phyloP scores from a whole-genome alignment of 2,888 invertebrate genomes.

The Catotricha subobsoleta region DNA sequence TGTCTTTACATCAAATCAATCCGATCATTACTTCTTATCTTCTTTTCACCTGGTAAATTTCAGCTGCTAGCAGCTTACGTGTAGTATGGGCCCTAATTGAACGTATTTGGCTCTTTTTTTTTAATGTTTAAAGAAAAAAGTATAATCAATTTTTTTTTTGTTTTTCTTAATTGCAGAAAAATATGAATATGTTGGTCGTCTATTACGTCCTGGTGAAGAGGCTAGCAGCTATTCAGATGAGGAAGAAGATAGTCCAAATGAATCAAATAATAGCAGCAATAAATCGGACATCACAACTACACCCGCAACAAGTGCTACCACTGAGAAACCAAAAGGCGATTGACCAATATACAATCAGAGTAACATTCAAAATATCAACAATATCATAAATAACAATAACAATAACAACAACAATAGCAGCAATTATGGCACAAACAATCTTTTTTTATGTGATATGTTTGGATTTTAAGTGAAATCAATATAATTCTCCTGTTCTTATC shows the following conservation, averaged over 20 bases:
- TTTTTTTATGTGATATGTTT: not conserved
- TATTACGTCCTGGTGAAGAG: constrained; percentile 80
- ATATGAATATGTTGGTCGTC: constrained; percentile 77
- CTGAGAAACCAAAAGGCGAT: constrained; percentile 4
- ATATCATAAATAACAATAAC: no score
- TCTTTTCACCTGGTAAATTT: no score
- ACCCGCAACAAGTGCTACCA: not conserved
- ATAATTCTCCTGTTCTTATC: no score
- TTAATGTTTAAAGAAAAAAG: no score
- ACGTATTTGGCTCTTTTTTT: no score
- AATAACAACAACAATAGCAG: no score
- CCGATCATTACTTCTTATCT: no score
- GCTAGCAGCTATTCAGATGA: constrained; percentile 84
- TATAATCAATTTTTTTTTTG: not conserved
- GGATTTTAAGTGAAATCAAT: no score
- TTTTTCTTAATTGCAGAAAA: constrained; percentile 51
- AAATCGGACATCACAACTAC: not conserved
- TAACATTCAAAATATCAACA: not conserved
- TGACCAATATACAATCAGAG: not conserved
- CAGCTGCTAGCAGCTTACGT: no score
- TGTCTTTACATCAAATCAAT: no score
- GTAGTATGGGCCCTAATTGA: no score
- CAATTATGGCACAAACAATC: no score
- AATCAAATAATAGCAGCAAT: not conserved
- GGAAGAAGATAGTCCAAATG: constrained; percentile 32